phyloP scores from a whole-genome alignment of 2,888 invertebrate species.

The Baronia brevicornis region DNA sequence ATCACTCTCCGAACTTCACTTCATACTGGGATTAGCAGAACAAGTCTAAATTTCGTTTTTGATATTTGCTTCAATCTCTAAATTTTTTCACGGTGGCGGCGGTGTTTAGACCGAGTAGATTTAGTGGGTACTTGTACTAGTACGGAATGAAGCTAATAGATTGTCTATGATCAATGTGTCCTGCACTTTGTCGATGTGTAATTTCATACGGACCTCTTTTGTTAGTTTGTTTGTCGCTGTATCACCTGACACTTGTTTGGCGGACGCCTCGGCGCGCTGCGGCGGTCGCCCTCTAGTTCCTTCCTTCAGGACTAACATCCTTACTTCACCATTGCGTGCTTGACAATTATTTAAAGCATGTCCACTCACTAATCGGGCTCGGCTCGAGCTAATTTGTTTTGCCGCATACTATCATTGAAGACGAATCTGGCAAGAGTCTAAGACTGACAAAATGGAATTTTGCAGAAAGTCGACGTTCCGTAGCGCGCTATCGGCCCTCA shows the following conservation, averaged over 20 bases:
- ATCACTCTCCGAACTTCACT: constrained; percentile 36
- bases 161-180: constrained; percentile 56
- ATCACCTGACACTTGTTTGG: constrained; percentile 64
- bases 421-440: constrained; percentile 58
- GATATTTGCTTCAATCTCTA: constrained; percentile 68
- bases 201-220: constrained; percentile 64
- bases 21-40: constrained; percentile 60
- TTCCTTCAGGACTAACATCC: constrained; percentile 66
- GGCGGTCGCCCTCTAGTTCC: constrained; percentile 57
- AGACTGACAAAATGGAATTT: constrained; percentile 72
- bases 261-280: constrained; percentile 46
- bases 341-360: constrained; percentile 72
- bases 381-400: constrained; percentile 70
- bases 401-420: constrained; percentile 62
- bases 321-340: constrained; percentile 73
- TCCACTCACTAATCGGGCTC: constrained; percentile 68
- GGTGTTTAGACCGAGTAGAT: constrained; percentile 70
- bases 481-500: constrained; percentile 75
- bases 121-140: constrained; percentile 56
- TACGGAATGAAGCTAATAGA: constrained; percentile 69
- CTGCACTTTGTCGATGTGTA: constrained; percentile 53
- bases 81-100: constrained; percentile 70
- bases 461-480: constrained; percentile 77
- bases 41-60: constrained; percentile 77
- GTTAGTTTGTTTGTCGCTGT: constrained; percentile 72